These are phyloP conservation scores for Gymnodraco acuticeps DNA, from an alignment of 2,797 vertebrate species.

Conservation along the genomic window DNA sequence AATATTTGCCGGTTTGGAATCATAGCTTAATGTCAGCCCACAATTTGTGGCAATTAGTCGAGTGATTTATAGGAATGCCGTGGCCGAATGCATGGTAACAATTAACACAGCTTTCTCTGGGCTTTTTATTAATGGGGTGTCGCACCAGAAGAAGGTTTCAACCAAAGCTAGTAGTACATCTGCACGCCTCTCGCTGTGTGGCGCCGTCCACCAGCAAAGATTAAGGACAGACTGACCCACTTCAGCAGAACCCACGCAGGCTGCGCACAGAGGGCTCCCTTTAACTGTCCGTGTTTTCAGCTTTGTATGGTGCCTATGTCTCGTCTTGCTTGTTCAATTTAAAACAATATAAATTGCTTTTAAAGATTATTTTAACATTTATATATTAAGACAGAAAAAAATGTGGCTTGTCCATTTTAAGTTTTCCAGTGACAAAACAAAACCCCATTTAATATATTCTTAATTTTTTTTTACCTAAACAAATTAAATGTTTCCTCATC, in stretches of 20 bases:
- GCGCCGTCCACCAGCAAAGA: conserved; percentile 41
- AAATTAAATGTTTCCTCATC: background rate
- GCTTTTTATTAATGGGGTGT: conserved; percentile 86
- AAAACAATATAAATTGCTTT: background rate
- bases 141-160: conserved; percentile 73
- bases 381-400: background rate
- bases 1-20: conserved; percentile 87
- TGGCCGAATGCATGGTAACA: conserved; percentile 83
- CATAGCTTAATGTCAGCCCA: conserved; percentile 88
- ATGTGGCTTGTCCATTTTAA: conserved; percentile 5
- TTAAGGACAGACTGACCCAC: conserved; percentile 22
- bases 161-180: conserved; percentile 69
- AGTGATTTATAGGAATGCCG: conserved; percentile 86
- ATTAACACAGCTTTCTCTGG: conserved; percentile 84
- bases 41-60: conserved; percentile 88
- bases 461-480: conserved; percentile 11
- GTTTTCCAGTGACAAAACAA: conserved; percentile 6
- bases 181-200: conserved; percentile 69
- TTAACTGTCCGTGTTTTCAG: conserved; percentile 4
- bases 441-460: conserved; percentile 16
- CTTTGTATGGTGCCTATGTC: background rate
- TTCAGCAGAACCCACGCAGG: conserved; percentile 23
- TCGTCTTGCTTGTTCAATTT: background rate
- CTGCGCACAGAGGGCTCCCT: background rate
- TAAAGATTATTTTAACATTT: background rate